Evolutionary conservation across 2,797 vertebrate species (phyloP).

Genomic region (Adrianichthys oophorus): DNA sequence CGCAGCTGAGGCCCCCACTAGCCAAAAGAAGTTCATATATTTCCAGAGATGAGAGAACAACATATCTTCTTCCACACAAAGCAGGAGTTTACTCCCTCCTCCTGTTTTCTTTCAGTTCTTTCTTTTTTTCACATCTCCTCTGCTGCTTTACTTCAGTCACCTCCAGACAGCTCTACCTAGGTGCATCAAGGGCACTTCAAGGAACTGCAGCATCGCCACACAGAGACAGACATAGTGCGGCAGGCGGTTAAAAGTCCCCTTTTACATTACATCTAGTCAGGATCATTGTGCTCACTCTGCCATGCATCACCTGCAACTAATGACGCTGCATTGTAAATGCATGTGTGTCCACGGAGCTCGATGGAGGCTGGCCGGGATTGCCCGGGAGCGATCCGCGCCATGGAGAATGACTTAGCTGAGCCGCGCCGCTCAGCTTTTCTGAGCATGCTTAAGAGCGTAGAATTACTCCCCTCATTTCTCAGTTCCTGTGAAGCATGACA

Average conservation of each 20-base stretch:
- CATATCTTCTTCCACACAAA: conserved; percentile 63
- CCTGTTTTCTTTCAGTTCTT: conserved; percentile 26
- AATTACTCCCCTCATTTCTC: conserved; percentile 77
- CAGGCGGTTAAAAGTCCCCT: conserved; percentile 56
- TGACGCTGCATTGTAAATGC: conserved; percentile 49
- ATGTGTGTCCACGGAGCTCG: conserved; percentile 59
- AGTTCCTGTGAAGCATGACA: conserved; percentile 74
- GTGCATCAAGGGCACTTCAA: conserved; percentile 59
- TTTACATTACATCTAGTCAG: conserved; percentile 59
- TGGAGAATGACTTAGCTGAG: conserved; percentile 64
- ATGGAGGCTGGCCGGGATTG: conserved; percentile 48
- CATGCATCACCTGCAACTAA: conserved; percentile 62
- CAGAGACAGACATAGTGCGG: conserved; percentile 45
- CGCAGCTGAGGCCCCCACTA: conserved; percentile 70
- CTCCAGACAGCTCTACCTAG: conserved; percentile 49
- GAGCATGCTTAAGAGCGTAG: conserved; percentile 68
- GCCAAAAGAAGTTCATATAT: conserved; percentile 77
- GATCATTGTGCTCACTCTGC: conserved; percentile 59
- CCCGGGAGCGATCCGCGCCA: conserved; percentile 49
- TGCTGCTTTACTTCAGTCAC: conserved; percentile 47
- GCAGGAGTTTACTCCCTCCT: conserved; percentile 49
- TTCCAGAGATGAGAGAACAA: conserved; percentile 73
- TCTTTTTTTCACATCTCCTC: conserved; percentile 24
- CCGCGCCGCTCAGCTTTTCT: conserved; percentile 66
- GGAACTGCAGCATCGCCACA: conserved; percentile 41